These are phyloP conservation scores for Galagoides demidoff DNA, from an alignment of 2,797 vertebrate species.

Conservation along the genomic window DNA sequence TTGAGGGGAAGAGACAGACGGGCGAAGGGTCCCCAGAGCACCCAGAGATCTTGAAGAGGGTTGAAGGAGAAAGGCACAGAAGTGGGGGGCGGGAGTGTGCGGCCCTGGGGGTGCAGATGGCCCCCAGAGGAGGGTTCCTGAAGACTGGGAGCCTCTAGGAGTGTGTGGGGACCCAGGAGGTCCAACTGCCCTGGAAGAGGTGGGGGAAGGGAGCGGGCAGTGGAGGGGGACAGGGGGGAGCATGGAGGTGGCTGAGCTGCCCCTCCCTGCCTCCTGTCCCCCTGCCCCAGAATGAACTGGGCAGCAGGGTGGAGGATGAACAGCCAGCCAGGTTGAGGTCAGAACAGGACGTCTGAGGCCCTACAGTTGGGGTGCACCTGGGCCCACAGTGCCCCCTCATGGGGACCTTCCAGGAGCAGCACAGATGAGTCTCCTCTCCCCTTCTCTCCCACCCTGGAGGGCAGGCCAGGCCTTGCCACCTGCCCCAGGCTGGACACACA, in stretches of 20 bases:
- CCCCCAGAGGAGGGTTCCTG: no score
- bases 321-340: neutral
- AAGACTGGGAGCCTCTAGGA: neutral
- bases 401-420: neutral
- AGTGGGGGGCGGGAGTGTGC: no score
- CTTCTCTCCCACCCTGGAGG: neutral
- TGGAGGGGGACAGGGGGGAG: neutral
- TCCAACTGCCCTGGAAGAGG: fast-evolving
- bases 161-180: neutral
- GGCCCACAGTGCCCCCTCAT: neutral
- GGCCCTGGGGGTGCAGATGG: neutral
- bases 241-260: neutral
- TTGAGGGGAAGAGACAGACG: neutral
- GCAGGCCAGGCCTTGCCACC: no score
- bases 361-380: fast-evolving
- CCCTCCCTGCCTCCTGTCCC: neutral
- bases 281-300: neutral
- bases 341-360: neutral
- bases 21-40: neutral
- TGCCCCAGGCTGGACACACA: neutral
- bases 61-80: neutral
- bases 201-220: neutral
- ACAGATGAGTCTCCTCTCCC: neutral
- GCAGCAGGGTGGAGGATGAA: neutral
- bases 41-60: neutral